A percentile compares a stretch with the other conserved stretches of the same genome.
Evolutionary conservation across 2,113 vertebrate species (phyloP).

Genomic region (Apodemus speciosus): DNA sequence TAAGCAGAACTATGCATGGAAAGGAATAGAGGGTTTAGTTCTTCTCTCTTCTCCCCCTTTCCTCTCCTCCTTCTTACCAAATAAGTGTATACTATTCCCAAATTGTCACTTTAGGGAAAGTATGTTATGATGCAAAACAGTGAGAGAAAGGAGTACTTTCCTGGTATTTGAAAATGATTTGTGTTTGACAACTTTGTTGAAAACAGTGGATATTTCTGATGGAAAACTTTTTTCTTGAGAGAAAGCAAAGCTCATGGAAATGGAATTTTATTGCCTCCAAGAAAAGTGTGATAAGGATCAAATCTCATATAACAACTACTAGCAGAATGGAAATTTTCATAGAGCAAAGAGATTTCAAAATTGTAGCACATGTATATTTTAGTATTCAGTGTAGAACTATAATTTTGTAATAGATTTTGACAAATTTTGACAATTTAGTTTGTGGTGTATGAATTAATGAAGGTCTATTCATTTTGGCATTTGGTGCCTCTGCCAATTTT

Average conservation of each 20-base stretch:
- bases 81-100: not conserved
- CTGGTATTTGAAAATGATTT: constrained; percentile 71
- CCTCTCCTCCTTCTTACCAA: not conserved
- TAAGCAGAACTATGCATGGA: not conserved
- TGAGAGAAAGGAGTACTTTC: constrained; percentile 47
- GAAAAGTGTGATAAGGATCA: constrained; percentile 53
- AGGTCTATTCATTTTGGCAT: constrained; percentile 41
- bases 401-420: constrained; percentile 59
- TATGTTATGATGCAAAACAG: constrained; percentile 56
- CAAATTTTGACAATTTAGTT: constrained; percentile 27
- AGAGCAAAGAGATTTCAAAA: constrained; percentile 55
- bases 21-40: not conserved
- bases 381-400: constrained; percentile 48
- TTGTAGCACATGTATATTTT: constrained; percentile 16
- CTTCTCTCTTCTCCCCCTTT: not conserved
- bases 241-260: constrained; percentile 66
- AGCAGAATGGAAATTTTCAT: constrained; percentile 74
- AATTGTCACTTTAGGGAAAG: constrained; percentile 59
- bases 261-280: constrained; percentile 66
- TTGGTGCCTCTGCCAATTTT: constrained; percentile 53
- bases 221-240: constrained; percentile 48
- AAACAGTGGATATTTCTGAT: not conserved
- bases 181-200: constrained; percentile 67
- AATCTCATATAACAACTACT: constrained; percentile 30
- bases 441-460: constrained; percentile 55